A percentile compares a stretch with the other conserved stretches of the same genome.
Evolutionary conservation across 2,888 invertebrate genomes (phyloP).

Genomic region (Himalopsyche tibetana): DNA sequence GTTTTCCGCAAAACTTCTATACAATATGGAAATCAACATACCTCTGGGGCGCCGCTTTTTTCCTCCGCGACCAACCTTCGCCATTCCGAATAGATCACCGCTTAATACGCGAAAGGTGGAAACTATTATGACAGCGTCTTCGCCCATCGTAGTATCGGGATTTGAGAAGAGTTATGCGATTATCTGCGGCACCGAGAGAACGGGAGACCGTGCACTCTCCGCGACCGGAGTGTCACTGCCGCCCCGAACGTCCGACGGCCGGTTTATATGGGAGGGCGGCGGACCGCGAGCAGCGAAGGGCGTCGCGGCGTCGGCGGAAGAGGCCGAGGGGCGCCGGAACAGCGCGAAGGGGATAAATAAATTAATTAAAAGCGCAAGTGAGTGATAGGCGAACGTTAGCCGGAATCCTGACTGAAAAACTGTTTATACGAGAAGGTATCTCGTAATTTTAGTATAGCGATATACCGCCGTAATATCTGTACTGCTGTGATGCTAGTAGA

Average conservation of each 20-base stretch:
- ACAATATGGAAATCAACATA: slow-evolving; percentile 32
- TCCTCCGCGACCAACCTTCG: not conserved
- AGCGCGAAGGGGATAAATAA: slow-evolving; percentile 77
- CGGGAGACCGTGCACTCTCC: not conserved
- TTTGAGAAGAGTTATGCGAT: not conserved
- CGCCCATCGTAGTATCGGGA: slow-evolving; percentile 5
- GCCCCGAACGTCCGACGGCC: slow-evolving; percentile 31
- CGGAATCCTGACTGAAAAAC: slow-evolving; percentile 68
- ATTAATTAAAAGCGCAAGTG: slow-evolving; percentile 80
- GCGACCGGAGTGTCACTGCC: slow-evolving; percentile 31
- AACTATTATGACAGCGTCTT: slow-evolving; percentile 37
- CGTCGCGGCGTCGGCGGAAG: slow-evolving; percentile 51
- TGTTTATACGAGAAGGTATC: slow-evolving; percentile 42
- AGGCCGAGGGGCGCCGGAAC: slow-evolving; percentile 76
- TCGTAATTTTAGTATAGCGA: slow-evolving; percentile 19
- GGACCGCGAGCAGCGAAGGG: not conserved
- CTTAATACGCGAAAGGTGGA: not conserved
- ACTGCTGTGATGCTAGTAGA: not conserved
- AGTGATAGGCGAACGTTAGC: slow-evolving; percentile 70
- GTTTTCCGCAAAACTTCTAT: slow-evolving; percentile 10
- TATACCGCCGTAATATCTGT: slow-evolving; percentile 1
- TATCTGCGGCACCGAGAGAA: not conserved
- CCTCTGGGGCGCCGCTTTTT: not conserved
- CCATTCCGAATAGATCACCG: not conserved
- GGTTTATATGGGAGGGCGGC: slow-evolving; percentile 34